A percentile compares a stretch with the other conserved stretches of the same genome.
Evolutionary conservation across 2,888 invertebrate species (phyloP).

Genomic region (Buathra laborator): DNA sequence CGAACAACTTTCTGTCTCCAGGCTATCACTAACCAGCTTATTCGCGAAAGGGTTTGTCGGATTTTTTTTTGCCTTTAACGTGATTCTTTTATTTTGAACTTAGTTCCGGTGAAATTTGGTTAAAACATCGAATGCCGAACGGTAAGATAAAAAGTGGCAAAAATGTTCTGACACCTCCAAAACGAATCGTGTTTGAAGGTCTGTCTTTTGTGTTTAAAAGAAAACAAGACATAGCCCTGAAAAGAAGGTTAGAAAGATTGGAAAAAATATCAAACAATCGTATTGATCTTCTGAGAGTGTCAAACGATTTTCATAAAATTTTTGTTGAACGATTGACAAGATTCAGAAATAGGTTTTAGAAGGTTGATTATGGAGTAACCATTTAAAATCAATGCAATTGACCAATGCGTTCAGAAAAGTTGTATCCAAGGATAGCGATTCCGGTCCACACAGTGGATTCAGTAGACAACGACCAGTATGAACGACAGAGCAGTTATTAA

Average conservation of each 20-base stretch:
- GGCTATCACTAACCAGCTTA: slow-evolving; percentile 50
- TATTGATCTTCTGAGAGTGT: too few species aligned
- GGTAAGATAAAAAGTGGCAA: neutral
- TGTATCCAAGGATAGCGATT: slow-evolving; percentile 43
- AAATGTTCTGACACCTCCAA: neutral
- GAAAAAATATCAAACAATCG: too few species aligned
- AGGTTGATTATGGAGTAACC: neutral
- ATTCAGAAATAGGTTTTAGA: neutral
- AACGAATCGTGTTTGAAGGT: too few species aligned
- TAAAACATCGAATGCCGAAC: neutral
- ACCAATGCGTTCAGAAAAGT: slow-evolving; percentile 38
- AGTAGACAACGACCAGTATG: slow-evolving; percentile 29
- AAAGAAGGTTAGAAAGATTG: too few species aligned
- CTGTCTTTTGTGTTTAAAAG: too few species aligned
- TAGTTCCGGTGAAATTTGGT: neutral
- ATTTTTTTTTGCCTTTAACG: neutral
- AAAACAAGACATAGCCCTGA: too few species aligned
- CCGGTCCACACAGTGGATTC: neutral
- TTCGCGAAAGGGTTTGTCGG: neutral
- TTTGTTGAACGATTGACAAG: neutral
- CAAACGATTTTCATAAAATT: neutral
- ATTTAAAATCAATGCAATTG: neutral
- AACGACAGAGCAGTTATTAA: slow-evolving; percentile 69
- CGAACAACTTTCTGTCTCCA: slow-evolving; percentile 47
- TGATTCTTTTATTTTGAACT: neutral